Evolutionary conservation across 2,797 vertebrate species (phyloP).

Genomic region (Halcyon smyrnensis): DNA sequence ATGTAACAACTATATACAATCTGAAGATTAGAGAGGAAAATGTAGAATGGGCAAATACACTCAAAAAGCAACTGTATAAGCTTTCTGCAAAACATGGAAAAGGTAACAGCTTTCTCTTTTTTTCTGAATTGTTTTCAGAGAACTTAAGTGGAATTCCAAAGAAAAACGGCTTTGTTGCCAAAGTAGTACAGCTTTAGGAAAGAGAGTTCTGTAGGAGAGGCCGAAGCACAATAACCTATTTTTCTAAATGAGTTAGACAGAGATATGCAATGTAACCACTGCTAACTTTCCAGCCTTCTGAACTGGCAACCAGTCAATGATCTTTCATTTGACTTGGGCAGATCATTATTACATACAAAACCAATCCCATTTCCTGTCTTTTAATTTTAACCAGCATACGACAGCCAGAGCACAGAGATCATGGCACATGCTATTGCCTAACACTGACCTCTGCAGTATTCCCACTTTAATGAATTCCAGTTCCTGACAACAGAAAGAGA

Average conservation of each 20-base stretch:
- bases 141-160: accelerated
- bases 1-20: not conserved
- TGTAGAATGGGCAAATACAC: not conserved
- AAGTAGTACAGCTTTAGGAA: not conserved
- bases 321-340: not conserved
- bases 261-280: not conserved
- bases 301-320: not conserved
- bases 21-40: not conserved
- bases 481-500: accelerated
- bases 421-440: accelerated
- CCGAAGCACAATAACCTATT: not conserved
- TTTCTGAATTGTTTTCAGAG: not conserved
- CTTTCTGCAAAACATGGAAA: not conserved
- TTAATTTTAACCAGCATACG: accelerated
- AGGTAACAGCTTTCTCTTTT: not conserved
- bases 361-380: not conserved
- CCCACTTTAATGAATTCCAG: not conserved
- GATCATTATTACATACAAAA: no score
- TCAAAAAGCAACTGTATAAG: not conserved
- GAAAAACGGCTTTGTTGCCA: not conserved
- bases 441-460: not conserved
- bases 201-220: not conserved
- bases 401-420: not conserved
- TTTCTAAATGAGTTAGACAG: not conserved
- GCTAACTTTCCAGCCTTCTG: not conserved